These are phyloP conservation scores for Synanceia verrucosa DNA, from an alignment of 2,797 vertebrate genomes.

Conservation along the genomic window DNA sequence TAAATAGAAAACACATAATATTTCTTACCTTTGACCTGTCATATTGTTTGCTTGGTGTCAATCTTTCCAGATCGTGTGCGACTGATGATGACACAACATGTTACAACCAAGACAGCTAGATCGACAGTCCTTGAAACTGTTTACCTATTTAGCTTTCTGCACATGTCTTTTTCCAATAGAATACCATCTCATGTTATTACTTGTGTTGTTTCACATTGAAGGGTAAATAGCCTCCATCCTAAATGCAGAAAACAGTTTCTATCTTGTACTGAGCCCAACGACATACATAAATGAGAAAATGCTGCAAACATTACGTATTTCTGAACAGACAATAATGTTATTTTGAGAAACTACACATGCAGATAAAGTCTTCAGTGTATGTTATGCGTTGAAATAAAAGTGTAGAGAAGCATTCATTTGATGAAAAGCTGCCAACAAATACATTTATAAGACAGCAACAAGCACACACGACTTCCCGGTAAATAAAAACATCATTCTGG, in stretches of 20 bases:
- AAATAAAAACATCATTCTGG: constrained; percentile 50
- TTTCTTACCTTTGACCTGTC: constrained; percentile 17
- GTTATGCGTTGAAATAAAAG: constrained; percentile 11
- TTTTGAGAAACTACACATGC: background rate
- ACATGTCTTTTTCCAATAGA: background rate
- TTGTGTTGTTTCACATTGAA: background rate
- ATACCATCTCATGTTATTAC: background rate
- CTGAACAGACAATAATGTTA: background rate
- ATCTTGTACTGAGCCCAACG: background rate
- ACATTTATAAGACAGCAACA: constrained; percentile 2
- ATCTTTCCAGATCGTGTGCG: background rate
- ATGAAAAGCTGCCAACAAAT: constrained; percentile 35
- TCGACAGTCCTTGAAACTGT: background rate
- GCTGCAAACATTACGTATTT: background rate
- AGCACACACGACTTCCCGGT: constrained; percentile 16
- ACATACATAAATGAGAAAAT: too few relatives aligned
- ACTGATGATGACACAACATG: constrained; percentile 3
- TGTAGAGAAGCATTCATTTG: background rate
- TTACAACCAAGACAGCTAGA: constrained; percentile 6
- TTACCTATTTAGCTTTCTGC: background rate
- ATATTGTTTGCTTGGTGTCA: constrained; percentile 24
- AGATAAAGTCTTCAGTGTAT: background rate
- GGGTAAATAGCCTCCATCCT: background rate
- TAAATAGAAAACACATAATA: background rate
- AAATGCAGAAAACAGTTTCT: background rate